Percentiles rank a stretch among this genome's conserved stretches.
phyloP scores from a whole-genome alignment of 1,140 invertebrate species.

The Camponotus floridanus region DNA sequence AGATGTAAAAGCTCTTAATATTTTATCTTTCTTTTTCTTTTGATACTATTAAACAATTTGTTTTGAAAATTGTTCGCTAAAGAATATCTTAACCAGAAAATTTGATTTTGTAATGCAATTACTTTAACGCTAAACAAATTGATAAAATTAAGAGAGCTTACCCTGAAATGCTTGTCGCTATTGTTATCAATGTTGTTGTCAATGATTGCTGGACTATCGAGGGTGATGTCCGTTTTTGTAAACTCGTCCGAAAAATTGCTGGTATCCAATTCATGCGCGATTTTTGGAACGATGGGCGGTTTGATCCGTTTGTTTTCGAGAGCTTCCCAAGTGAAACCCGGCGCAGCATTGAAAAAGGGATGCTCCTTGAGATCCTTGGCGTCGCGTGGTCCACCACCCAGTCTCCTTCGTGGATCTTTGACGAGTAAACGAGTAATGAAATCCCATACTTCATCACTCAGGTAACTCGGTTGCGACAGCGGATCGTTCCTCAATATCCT shows the following conservation, averaged over 20 bases:
- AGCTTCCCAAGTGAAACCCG: conserved; percentile 89
- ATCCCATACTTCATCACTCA: conserved; percentile 88
- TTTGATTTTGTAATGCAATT: not conserved
- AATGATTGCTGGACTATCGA: conserved; percentile 95
- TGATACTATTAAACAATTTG: too few species aligned
- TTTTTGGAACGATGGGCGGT: conserved; percentile 94
- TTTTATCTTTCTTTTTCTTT: too few species aligned
- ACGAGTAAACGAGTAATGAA: conserved; percentile 93
- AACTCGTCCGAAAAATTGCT: conserved; percentile 99
- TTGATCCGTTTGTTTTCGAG: conserved; percentile 90
- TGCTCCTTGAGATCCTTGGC: conserved; percentile 95
- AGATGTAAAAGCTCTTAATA: too few species aligned
- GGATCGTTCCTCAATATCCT: conserved; percentile 93
- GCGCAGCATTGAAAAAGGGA: conserved; percentile 90
- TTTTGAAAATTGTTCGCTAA: too few species aligned
- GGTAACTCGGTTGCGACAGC: conserved; percentile 92
- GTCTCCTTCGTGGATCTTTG: conserved; percentile 94
- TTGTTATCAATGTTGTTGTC: conserved; percentile 88
- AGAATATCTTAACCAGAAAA: not conserved
- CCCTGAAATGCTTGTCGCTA: conserved; percentile 95
- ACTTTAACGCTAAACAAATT: not conserved
- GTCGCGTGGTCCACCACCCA: conserved; percentile 93
- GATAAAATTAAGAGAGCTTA: conserved; percentile 71
- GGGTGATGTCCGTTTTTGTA: conserved; percentile 93
- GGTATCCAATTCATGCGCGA: conserved; percentile 95